These are phyloP conservation scores for Rhogogaster chlorosoma DNA, from an alignment of 2,888 invertebrate species.

Conservation along the genomic window DNA sequence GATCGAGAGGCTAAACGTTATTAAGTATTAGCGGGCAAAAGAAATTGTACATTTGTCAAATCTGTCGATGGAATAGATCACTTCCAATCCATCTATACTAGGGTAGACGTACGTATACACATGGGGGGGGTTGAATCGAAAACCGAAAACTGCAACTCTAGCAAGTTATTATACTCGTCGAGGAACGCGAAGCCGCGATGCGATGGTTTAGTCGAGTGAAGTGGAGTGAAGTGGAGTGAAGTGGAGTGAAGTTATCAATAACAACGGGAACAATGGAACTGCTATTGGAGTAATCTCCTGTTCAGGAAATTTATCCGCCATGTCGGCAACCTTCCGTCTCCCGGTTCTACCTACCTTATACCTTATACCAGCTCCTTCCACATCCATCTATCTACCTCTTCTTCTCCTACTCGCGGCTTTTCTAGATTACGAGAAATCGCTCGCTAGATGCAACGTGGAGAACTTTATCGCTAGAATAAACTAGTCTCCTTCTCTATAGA, in stretches of 20 bases:
- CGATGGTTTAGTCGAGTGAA: constrained; percentile 46
- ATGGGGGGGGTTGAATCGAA: background rate
- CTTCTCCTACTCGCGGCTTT: constrained; percentile 10
- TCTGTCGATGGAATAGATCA: background rate
- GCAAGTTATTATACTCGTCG: constrained; percentile 12
- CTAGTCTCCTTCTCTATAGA: background rate
- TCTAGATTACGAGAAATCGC: constrained; percentile 43
- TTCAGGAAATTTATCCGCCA: constrained; percentile 72
- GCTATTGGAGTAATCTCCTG: constrained; percentile 72
- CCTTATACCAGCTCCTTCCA: background rate
- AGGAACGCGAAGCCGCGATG: constrained; percentile 8
- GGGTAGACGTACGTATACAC: background rate
- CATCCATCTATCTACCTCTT: background rate
- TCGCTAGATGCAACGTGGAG: background rate
- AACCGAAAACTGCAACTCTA: constrained; percentile 45
- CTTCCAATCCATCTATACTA: background rate
- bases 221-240: constrained; percentile 49
- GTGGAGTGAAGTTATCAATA: constrained; percentile 61
- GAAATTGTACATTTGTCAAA: constrained; percentile 39
- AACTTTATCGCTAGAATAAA: constrained; percentile 36
- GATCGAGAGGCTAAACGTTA: constrained; percentile 37
- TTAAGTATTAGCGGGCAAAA: background rate
- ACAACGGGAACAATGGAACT: constrained; percentile 67
- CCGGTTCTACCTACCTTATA: constrained; percentile 59
- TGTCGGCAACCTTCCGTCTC: constrained; percentile 67